Evolutionary conservation across 2,113 vertebrate genomes (phyloP).

Genomic region (Otocyon megalotis): DNA sequence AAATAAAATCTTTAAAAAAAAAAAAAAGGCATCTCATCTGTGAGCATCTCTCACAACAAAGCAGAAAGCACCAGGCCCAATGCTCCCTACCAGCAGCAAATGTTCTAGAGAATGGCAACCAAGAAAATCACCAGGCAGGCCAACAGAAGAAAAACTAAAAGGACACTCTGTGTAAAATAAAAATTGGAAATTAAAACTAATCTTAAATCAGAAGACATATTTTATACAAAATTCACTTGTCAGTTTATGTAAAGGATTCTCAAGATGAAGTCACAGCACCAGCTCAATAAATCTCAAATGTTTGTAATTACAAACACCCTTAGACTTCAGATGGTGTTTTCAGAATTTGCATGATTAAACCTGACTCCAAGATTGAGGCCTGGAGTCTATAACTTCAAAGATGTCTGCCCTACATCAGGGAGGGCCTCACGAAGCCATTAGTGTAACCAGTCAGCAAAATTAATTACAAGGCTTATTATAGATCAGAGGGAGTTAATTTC

Average conservation of each 20-base stretch:
- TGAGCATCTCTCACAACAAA: background rate
- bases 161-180: background rate
- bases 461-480: background rate
- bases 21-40: background rate
- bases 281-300: background rate
- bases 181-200: constrained; percentile 39
- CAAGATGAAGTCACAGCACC: background rate
- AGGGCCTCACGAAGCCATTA: background rate
- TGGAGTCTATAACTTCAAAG: background rate
- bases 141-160: background rate
- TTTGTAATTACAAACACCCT: background rate
- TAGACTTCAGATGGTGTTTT: background rate
- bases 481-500: background rate
- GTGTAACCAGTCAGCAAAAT: background rate
- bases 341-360: background rate
- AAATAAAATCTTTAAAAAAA: background rate
- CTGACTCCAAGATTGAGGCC: background rate
- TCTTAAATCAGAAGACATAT: background rate
- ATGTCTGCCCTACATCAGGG: background rate
- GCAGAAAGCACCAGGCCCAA: background rate
- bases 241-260: constrained; percentile 17
- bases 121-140: background rate
- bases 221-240: background rate
- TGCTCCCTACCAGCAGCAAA: background rate
- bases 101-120: background rate